Evolutionary conservation across 2,113 vertebrate species (phyloP), one percentile per base, ranked within the genome.

Genomic region (Sarotherodon lohbergeri): DNA sequence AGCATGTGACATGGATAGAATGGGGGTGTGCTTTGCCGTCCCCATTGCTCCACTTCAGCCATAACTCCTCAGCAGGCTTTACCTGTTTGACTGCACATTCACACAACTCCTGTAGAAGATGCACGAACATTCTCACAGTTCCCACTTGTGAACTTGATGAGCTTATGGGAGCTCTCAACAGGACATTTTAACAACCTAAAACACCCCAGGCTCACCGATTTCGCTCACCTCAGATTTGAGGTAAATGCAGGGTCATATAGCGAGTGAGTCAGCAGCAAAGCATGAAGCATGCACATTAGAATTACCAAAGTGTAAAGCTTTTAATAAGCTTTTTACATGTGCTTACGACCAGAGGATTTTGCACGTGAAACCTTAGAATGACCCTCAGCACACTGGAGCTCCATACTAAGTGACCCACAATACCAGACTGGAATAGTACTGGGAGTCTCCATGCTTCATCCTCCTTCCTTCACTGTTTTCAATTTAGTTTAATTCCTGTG

Each of bases 281-380:
- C 7, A 13, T 82, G 61, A 90, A 80, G 89, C 71, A 50, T 63
- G 29, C 81, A 83, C 57, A 76, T 14, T 32, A 27, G 57, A 41
- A 81, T 85, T 68, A 82, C 71, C 71, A 59, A 22, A 76, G 88
- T 83, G 32, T 56, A 79, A 78, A 86, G 80, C 56, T 52, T 86
- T 87, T 94, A 91, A 91, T 91, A 50, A 41, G 86, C 90, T 90
- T 94, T 91, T 89, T 43, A 41, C 85, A 52, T 92, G 84, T 61
- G 56, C 90, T 92, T 90, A 88, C 68, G 88, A 91, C 88, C 84
- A 82, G 39, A 68, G 82, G 85, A 93, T 68, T 89, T 41, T 39
- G 84, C 85, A 91, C 4, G 14, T 81, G 80, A 84, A 86, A 57
- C 73, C 54, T 41, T 12, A 13, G 27, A 54, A 52, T 52, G 27